Percentiles rank a stretch among this genome's conserved stretches.
These are phyloP conservation scores for Daphoenositta chrysoptera DNA, from an alignment of 2,113 vertebrate genomes.

Conservation along the genomic window DNA sequence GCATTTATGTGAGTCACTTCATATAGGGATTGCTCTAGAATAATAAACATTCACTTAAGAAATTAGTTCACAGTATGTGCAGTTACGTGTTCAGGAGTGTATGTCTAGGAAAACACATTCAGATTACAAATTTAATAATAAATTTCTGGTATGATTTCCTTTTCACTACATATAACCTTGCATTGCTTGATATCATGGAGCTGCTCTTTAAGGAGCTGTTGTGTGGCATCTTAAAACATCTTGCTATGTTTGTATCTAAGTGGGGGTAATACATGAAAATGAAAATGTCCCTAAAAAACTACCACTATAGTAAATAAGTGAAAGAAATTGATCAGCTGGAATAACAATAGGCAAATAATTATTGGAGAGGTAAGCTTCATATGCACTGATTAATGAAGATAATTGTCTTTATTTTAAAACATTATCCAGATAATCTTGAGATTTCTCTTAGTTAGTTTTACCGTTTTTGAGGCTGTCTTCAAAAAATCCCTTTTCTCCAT, in stretches of 20 bases:
- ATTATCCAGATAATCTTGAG: not conserved
- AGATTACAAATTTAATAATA: not conserved
- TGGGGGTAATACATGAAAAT: not conserved
- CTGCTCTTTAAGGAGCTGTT: not conserved
- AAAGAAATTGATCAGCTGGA: not conserved
- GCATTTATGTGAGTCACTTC: not conserved
- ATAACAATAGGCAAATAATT: not conserved
- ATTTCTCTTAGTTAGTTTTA: not conserved
- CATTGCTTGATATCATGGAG: not conserved
- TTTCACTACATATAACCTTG: not conserved
- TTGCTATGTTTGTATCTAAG: not conserved
- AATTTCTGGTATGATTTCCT: not conserved
- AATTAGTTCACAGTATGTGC: not conserved
- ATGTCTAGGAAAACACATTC: not conserved
- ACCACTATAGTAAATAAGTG: not conserved
- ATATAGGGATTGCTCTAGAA: not conserved
- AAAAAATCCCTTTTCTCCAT: not conserved
- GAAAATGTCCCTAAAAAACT: not conserved
- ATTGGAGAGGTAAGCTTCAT: not conserved
- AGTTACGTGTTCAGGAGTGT: not conserved
- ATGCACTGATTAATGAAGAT: not conserved
- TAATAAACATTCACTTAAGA: not conserved
- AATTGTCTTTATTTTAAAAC: not conserved
- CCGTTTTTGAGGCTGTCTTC: not conserved
- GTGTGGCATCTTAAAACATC: not conserved